Base-by-base conservation (phyloP, 2,888 invertebrate genomes). In the Caradrina kadenii region DNA sequence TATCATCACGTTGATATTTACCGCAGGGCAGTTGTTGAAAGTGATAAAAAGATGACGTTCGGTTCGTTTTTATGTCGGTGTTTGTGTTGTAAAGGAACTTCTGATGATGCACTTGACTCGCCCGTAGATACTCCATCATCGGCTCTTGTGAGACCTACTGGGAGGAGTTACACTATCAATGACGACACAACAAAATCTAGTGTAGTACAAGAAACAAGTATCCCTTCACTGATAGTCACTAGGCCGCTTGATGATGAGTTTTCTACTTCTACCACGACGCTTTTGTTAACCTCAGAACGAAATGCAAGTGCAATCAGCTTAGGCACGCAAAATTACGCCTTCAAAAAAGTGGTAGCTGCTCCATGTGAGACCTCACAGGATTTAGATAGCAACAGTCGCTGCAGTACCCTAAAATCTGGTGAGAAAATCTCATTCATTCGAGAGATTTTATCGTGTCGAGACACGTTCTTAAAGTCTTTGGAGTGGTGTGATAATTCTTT, bases 401-500 rank as follows among this genome's bases (percentile, higher is more conserved):
- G 86, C 86, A 91, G 90, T 84, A 92, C 92, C 6, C 77, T 92
- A 35, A 93, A 88, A 90, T 90, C 89, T 87, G 96, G 96, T 95
- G 96, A 96, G 94, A 94, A 92, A 89, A 85, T 86, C 82, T 90
- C 93, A 74, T 96, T 96, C 90, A 93, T 96, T 84, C 92, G 92
- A 60, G 96, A 96, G 73, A 89, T 96, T 50, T 80, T 95, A 76
- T 89, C 91, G 71, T 95, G 93, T 86, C 92, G 93, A 63, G 96
- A 96, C 82, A 82, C 93, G 31, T 96, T 96, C 79, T 84, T 96
- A 75, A 94, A 91, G 69, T 94, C 96, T 50, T 84, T 96, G 86
- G 96, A 96, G 83, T 95, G 94, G 93, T 96, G 93, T 82, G 96
- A 96, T 82, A 96, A 95, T 79, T 94, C 96, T 15, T 88, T 96